Evolutionary conservation across 2,888 invertebrate species (phyloP), one percentile per base, ranked within the genome.

Genomic region (Trichopoda pennipes): DNA sequence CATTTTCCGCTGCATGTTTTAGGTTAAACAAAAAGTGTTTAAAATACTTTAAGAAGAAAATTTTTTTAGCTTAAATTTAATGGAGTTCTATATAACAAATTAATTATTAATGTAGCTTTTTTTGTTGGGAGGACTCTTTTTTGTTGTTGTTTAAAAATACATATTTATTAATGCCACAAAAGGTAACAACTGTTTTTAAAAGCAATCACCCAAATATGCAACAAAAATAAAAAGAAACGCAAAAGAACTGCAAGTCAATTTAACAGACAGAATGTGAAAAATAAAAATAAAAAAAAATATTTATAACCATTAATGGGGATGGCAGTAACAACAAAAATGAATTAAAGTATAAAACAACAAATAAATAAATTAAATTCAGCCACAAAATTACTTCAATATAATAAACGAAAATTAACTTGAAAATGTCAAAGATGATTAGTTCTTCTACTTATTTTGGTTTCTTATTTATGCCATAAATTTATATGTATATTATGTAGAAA

Each of bases 381-480:
- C 75, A 66, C 69, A 80, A 70, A 75, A 60, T 75, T 60, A 44
- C 66, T 75, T 51, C 44, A 64, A 49, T 17, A 74, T 74, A 51
- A 61, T 61, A 63, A 81, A 81, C 72, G 61, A 81, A 81, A 73
- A 82, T 82, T 82, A 75, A 82, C 82, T 79, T 82, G 75, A 82
- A 82, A 82, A 82, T 82, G 79, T 82, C 82, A 82, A 82, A 79
- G 75, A 82, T 82, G 79, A 82, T 82, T 79, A 75, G 79, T 82
- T 78, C 78, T 23, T 82, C 82, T 72, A 70, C 74, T 74, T 72
- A 74, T 74, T 70, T 72, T 73, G 42, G 44, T 63, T 78, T 61
- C 60, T 70, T 76, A 75, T 75, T 75, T 75, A 75, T 56, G 64
- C 56, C 17, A 75, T 75, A 64, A 75, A 66, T 75, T 75, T 75